Percentiles rank a stretch among this genome's conserved stretches.
These are phyloP conservation scores for Syrphus vitripennis DNA, from an alignment of 2,888 invertebrate species.

Conservation along the genomic window DNA sequence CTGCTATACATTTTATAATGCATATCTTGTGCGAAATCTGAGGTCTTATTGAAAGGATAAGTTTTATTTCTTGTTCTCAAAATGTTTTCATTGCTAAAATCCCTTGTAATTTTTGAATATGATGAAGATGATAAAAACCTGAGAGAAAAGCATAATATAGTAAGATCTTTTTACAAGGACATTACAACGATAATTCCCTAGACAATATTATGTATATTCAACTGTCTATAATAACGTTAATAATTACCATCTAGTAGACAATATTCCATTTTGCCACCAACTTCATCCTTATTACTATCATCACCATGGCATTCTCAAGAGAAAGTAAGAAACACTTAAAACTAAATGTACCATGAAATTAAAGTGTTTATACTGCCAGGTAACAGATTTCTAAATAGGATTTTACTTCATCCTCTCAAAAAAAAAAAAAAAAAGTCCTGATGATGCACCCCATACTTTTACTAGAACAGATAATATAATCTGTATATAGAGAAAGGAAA, in stretches of 20 bases:
- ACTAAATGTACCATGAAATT: conserved; percentile 77
- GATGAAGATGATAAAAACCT: too few species aligned
- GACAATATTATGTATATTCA: background rate
- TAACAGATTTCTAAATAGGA: conserved; percentile 63
- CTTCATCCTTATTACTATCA: background rate
- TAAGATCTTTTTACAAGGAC: conserved; percentile 31
- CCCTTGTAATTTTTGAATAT: background rate
- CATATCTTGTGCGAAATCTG: background rate
- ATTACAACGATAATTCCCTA: conserved; percentile 43
- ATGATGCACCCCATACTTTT: background rate
- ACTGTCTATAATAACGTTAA: conserved; percentile 45
- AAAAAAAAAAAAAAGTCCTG: background rate
- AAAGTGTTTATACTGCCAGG: conserved; percentile 74
- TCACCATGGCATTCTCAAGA: background rate
- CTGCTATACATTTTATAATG: background rate
- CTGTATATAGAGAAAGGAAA: background rate
- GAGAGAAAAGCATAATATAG: background rate
- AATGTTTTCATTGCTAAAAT: background rate
- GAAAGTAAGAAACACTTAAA: conserved; percentile 56
- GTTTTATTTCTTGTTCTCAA: background rate
- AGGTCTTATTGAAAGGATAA: too few species aligned
- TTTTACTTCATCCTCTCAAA: background rate
- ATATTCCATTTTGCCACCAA: conserved; percentile 37
- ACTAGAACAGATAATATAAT: background rate
- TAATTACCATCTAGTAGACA: conserved; percentile 58